phyloP scores from a whole-genome alignment of 1,140 invertebrate genomes.

The Delia radicum region DNA sequence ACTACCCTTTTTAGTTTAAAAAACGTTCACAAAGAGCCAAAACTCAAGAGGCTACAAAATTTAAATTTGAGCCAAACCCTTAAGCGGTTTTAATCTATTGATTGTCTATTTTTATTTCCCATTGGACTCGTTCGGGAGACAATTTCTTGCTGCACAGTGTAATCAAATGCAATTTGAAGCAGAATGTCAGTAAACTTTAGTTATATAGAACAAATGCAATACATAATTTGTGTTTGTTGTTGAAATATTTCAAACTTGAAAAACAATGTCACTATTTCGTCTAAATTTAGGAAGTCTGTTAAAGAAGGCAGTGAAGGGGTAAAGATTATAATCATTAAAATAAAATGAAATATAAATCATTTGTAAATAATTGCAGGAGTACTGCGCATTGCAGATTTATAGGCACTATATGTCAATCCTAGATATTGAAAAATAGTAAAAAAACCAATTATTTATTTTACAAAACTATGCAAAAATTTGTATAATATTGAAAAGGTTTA shows the following conservation, averaged over 20 bases:
- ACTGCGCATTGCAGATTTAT: not conserved
- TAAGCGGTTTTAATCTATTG: too few relatives aligned
- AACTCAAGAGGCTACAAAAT: too few relatives aligned
- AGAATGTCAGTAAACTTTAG: too few relatives aligned
- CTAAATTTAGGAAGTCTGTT: not conserved
- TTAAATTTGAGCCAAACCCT: too few relatives aligned
- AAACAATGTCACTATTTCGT: not conserved
- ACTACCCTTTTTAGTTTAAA: too few relatives aligned
- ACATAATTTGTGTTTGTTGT: not conserved
- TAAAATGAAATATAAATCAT: not conserved
- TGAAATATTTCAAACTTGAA: not conserved
- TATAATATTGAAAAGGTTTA: not conserved
- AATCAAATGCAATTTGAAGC: too few relatives aligned
- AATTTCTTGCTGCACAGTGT: too few relatives aligned
- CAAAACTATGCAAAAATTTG: not conserved
- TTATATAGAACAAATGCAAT: too few relatives aligned
- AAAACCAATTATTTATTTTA: conserved; percentile 3
- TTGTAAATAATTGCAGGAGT: not conserved
- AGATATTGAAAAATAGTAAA: not conserved
- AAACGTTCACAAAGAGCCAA: too few relatives aligned
- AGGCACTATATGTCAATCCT: conserved; percentile 1
- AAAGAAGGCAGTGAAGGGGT: not conserved
- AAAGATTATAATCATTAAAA: not conserved
- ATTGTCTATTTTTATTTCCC: too few relatives aligned
- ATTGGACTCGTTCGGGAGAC: too few relatives aligned